Conservation (phyloP, 2,888 invertebrate genomes). For the Lasiommata megera region DNA sequence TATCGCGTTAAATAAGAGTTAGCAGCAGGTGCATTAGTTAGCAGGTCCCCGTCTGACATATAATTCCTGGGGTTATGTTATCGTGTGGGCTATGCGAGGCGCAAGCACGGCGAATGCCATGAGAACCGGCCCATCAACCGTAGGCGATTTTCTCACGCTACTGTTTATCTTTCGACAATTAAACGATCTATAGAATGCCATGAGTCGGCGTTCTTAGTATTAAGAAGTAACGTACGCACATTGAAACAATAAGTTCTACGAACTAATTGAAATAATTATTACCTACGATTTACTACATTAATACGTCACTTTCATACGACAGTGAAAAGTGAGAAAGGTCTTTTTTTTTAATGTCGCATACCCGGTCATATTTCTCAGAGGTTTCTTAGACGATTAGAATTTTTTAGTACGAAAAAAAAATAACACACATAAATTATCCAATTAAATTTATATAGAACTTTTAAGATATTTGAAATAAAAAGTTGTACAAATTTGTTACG, state of each 20-base stretch:
- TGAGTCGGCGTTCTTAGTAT: conserved; percentile 47
- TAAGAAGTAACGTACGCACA: not conserved
- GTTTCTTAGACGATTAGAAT: no score
- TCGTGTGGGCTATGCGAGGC: not conserved
- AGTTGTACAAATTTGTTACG: no score
- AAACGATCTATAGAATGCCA: conserved; percentile 40
- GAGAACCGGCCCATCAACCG: conserved; percentile 31
- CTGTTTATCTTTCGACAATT: conserved; percentile 51
- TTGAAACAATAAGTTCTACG: not conserved
- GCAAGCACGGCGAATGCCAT: conserved; percentile 17
- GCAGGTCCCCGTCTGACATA: not conserved
- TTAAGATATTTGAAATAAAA: no score
- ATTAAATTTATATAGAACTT: no score
- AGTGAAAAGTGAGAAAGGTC: no score
- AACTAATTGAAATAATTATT: not conserved
- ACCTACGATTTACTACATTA: not conserved
- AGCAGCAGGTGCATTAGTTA: no score
- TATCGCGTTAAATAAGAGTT: no score
- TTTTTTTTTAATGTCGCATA: no score
- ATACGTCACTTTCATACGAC: no score
- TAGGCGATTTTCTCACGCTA: conserved; percentile 61
- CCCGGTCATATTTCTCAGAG: no score
- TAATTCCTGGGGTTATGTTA: not conserved
- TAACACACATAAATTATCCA: no score
- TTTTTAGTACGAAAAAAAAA: no score